Evolutionary conservation across 2,113 vertebrate genomes (phyloP), one percentile per base, ranked within the genome.

Genomic region (Hemiscyllium ocellatum): DNA sequence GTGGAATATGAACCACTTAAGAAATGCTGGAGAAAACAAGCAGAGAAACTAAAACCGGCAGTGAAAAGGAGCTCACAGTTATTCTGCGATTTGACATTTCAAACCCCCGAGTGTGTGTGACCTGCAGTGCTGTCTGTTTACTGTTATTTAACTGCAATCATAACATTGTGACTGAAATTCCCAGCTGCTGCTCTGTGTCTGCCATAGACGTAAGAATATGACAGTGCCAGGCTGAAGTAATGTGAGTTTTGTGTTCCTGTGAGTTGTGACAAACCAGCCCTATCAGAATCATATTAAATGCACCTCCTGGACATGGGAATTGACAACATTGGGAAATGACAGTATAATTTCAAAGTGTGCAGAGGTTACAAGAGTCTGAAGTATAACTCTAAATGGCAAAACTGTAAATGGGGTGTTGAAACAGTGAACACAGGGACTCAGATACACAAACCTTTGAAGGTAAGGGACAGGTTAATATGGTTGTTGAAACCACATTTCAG

Each of bases 11-110:
- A 50, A 26, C 52, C 50, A 56, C 86, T 61, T 52, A 47, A 4
- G 1, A 47, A 37, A 17, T 65, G 65, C 29, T 91, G 13, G 29
- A n/a, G 52, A 91, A 91, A 65, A 0, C 52, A 91, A 65, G 1
- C 52, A n/a, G 29, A 65, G 20, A 66, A 37, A 68, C n/a, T 37
- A 22, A 66, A 65, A 68, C 4, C 37, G 61, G 65, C 89, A 93
- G 33, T 93, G 65, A 93, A 93, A 93, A 93, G 61, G 89, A 93
- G n/a, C 61, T 93, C 61, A n/a, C 61, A 66, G 65, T 22, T 29
- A 91, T 61, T 90, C 87, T 93, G 33, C 68, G 89, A 93, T 93
- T 19, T 93, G 89, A 93, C 89, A 93, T 93, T 66, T 93, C 61
- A 66, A 93, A n/a, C 89, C 61, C 61, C 61, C 61, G 37, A 68